Evolutionary conservation across 1,140 invertebrate genomes (phyloP), one percentile per base, ranked within the genome.

Genomic region (Rhysida immarginata): DNA sequence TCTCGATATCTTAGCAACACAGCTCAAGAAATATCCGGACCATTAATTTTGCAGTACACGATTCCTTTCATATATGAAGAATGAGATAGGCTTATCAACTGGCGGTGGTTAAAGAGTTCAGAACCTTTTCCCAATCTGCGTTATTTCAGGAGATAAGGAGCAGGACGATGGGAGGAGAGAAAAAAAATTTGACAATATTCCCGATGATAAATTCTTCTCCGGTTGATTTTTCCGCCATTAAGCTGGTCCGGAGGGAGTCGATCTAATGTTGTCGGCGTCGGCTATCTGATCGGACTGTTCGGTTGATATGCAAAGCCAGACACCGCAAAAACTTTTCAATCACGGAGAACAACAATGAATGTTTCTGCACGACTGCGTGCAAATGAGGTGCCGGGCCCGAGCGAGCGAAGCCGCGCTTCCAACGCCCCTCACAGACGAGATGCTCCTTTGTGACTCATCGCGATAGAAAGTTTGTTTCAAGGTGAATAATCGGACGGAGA

Each of bases 131-230:
- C 24, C 49, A 51, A 51, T 51, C 49, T 51, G 13, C 49, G 24
- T 51, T 51, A 51, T 51, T 51, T 51, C 49, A 51, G 24, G 23
- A 11, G 49, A 51, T 25, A 51, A 51, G 49, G 26, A 21, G 20
- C 49, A 46, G 44, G 44, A 20, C 44, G 5, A 23, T 8, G 44
- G 44, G 8, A 25, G 29, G 29, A 8, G 29, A 5, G 26, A 20
- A 51, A 51, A 51, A 51, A 51, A 25, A 26, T 51, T 51, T 51
- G 49, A 51, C 49, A 51, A 51, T 51, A 51, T 51, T 27, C 49
- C 13, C 13, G 26, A 51, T 51, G 49, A 51, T 51, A 51, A 51
- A 51, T 51, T 51, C 49, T 26, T 26, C 24, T 51, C 21, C 13
- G 26, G 24, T 51, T 51, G 49, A 51, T 51, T 51, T 51, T 51